Evolutionary conservation across 2,888 invertebrate genomes (phyloP).

Genomic region (Crocallis elinguaria): DNA sequence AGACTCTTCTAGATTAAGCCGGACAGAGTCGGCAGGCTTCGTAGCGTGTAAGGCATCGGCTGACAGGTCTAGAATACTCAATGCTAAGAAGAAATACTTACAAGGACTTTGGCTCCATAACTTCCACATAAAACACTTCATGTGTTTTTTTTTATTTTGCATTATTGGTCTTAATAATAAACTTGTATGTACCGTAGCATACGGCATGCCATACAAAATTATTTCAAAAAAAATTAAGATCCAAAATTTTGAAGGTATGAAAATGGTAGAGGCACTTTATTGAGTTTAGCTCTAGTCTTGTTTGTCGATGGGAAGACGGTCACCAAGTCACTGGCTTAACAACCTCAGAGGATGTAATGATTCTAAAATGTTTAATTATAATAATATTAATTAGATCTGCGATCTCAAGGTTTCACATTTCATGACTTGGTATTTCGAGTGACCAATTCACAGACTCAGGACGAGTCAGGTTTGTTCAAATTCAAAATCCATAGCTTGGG

Average conservation of each 20-base stretch:
- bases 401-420: constrained; percentile 6
- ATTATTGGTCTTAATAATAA: no score
- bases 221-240: no score
- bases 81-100: no score
- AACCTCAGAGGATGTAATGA: neutral
- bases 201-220: no score
- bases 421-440: constrained; percentile 10
- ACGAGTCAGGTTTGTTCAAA: constrained; percentile 31
- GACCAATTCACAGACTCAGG: constrained; percentile 3
- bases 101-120: neutral
- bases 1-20: constrained; percentile 51
- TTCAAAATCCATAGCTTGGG: constrained; percentile 49
- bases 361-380: neutral
- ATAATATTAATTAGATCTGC: constrained; percentile 13
- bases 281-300: no score
- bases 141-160: no score
- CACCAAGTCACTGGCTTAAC: constrained; percentile 1
- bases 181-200: no score
- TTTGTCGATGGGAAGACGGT: no score
- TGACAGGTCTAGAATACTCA: constrained; percentile 10
- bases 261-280: no score
- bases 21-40: constrained; percentile 44
- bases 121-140: no score
- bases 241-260: no score
- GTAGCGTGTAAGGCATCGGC: constrained; percentile 37